Percentiles rank a stretch among this genome's conserved stretches.
phyloP scores from a whole-genome alignment of 2,113 vertebrate genomes.

The Macrotis lagotis region DNA sequence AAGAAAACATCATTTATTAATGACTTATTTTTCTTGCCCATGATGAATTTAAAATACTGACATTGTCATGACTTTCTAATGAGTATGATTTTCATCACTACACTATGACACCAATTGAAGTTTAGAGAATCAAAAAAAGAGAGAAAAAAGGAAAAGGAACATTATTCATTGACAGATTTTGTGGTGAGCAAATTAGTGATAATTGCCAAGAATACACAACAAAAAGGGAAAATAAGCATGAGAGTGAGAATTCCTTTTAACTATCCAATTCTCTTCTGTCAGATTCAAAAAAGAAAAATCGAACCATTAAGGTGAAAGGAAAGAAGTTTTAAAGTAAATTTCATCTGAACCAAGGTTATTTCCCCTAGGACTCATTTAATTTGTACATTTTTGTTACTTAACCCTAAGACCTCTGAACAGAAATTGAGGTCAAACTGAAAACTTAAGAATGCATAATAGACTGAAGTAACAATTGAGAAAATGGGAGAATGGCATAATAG shows the following conservation, averaged over 20 bases:
- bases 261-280: background rate
- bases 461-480: background rate
- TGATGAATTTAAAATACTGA: background rate
- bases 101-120: background rate
- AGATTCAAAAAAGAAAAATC: background rate
- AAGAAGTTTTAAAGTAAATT: background rate
- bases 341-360: background rate
- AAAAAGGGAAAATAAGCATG: background rate
- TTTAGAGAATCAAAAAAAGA: background rate
- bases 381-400: background rate
- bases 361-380: background rate
- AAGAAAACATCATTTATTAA: background rate
- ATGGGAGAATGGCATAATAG: background rate
- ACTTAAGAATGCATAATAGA: background rate
- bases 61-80: background rate
- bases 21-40: background rate
- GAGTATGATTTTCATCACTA: background rate
- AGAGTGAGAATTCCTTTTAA: background rate
- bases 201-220: background rate
- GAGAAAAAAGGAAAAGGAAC: too few relatives aligned
- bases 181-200: background rate
- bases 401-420: background rate
- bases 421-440: background rate
- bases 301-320: background rate
- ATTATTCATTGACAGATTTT: background rate